Base-by-base conservation (phyloP, 1,140 invertebrate species). In the Chionoecetes opilio region DNA sequence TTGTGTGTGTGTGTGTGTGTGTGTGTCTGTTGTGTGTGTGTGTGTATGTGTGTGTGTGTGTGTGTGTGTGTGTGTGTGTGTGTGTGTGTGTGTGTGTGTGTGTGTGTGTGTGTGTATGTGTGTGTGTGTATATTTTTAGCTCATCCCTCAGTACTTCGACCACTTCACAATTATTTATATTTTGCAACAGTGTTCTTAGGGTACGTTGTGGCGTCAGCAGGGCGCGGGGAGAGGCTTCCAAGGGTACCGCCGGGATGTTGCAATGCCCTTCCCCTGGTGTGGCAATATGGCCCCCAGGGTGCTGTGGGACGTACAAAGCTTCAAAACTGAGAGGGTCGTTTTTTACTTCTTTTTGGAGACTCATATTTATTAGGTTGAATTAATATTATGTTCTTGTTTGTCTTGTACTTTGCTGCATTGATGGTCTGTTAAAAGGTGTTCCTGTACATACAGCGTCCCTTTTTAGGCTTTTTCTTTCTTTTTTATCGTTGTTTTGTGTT, bases 21-120 rank as follows among this genome's bases (percentile, higher is more conserved):
- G n/a, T n/a, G n/a, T n/a, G n/a, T n/a, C n/a, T n/a, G n/a, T n/a
- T 41, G 87, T 88, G 86, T 38, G 35, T 41, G 86, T 88, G 8
- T 89, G 63, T 75, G 63, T 75, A 38, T 11, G 41, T 38, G 37
- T 35, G 21, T 1, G 11, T 75, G 5, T 75, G 63, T 75, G 63
- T 75, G 63, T 75, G 87, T 46, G 87, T 89, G 87, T 46, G 41
- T 38, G 41, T 41, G 87, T 88, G 86, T 38, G 35, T 41, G 86
- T 88, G 41, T 38, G 86, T 38, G 53, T 75, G 53, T 41, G 86
- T 88, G 86, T 88, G 86, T 35, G 29, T 88, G 86, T 38, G 35
- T 88, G 86, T 21, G 86, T 88, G 86, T 14, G 34, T 88, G 86
- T 21, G 41, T 89, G 87, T 75, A 26, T 75, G 63, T 75, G 63